Conservation (phyloP, 2,797 vertebrate genomes). For the Podargus strigoides region DNA sequence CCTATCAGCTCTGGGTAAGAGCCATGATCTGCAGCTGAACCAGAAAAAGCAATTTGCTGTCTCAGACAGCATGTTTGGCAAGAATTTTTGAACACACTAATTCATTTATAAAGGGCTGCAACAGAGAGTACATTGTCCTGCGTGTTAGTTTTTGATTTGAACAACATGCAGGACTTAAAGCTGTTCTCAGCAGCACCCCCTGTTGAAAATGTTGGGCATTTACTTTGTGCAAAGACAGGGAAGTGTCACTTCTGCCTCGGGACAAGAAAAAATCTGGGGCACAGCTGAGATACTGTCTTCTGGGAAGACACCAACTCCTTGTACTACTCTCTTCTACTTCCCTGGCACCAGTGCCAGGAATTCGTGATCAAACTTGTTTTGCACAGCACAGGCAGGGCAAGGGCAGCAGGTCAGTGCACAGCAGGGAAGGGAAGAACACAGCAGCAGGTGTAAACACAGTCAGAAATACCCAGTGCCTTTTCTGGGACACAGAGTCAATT, state of each 20-base stretch:
- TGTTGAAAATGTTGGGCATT: not conserved
- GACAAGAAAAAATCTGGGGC: not conserved
- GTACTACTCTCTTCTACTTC: not conserved
- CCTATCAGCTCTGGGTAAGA: not conserved
- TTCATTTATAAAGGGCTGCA: not conserved
- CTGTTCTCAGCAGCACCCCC: not conserved
- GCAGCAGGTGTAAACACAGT: not conserved
- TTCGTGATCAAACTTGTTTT: not conserved
- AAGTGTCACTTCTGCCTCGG: not conserved
- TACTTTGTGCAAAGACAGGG: not conserved
- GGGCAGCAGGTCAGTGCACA: conserved; percentile 33
- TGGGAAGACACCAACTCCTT: not conserved
- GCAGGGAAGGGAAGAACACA: not conserved
- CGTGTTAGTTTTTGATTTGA: not conserved
- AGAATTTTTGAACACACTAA: not conserved
- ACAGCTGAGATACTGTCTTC: not conserved
- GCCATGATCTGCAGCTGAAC: not conserved
- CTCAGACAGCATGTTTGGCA: not conserved
- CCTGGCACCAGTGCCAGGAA: not conserved
- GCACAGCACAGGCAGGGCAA: not conserved
- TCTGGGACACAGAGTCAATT: conserved; percentile 37
- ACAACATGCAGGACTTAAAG: not conserved
- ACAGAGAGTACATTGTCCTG: not conserved
- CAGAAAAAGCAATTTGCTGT: not conserved
- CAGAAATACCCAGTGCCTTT: not conserved